Evolutionary conservation across 2,797 vertebrate genomes (phyloP), one percentile per base, ranked within the genome.

Genomic region (Prunella strophiata): DNA sequence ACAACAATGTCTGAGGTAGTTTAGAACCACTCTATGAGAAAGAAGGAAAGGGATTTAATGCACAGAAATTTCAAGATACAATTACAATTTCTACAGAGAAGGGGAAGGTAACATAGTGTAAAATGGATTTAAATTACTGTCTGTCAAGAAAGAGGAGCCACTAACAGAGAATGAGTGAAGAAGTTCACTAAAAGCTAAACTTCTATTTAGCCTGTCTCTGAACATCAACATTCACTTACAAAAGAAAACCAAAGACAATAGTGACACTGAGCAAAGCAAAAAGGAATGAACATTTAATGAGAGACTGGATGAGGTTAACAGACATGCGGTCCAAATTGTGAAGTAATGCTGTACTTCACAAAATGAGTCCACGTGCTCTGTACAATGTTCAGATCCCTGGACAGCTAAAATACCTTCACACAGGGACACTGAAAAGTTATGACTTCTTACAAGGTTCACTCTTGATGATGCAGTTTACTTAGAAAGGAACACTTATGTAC

Each of bases 1-100:
- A 89, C 78, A 91, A 71, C 29, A 67, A 91, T 47, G 70, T 85
- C 84, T 95, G 94, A 96, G 91, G 96, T 96, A 96, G 94, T 85
- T 97, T 80, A 87, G 65, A 90, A 87, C 65, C 70, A 57, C 71
- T 62, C 57, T 77, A 30, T 1, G 25, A 74, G 50, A 74, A 66
- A 85, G 50, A 45, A 74, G 43, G 30, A 76, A 75, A 89, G 42
- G 42, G 65, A 70, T 57, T 77, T 77, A 92, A 91, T 38, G 59
- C 59, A 89, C n/a, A 81, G 45, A 75, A 63, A 40, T 65, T 36
- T 71, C 25, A 52, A 73, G 40, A 54, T 62, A 51, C 51, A 79
- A 66, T 22, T 59, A 16, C 29, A 87, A 72, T 17, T 76, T 48
- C 73, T 79, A 66, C 36, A 50, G 36, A 65, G 40, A 45, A 74